Conservation (phyloP, 2,797 vertebrate genomes). For the Gorsachius magnificus region DNA sequence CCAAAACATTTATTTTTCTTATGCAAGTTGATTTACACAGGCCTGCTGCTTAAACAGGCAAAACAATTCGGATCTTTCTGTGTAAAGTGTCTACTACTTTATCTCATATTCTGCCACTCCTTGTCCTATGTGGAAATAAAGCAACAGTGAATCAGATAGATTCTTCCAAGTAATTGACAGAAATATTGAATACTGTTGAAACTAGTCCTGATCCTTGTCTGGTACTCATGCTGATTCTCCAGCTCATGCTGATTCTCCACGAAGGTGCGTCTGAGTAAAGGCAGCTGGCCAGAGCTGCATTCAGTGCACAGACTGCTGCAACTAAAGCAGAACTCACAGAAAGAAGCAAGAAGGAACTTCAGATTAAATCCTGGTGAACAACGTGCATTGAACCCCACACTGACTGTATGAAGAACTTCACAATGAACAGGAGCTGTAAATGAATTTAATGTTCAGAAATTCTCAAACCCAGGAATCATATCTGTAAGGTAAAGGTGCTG, state of each 20-base stretch:
- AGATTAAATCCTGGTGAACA: not conserved
- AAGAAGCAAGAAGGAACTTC: slow-evolving; percentile 31
- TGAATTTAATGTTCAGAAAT: not conserved
- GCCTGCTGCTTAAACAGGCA: not conserved
- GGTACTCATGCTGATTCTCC: not conserved
- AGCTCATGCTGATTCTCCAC: not conserved
- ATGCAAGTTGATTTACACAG: not conserved
- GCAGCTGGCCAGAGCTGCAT: not conserved
- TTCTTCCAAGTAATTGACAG: not conserved
- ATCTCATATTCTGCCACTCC: not conserved
- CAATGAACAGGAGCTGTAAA: not conserved
- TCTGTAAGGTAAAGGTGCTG: not conserved
- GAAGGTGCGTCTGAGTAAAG: not conserved
- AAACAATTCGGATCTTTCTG: not conserved
- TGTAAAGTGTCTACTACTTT: not conserved
- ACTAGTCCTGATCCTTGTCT: not conserved
- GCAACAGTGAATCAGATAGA: not conserved
- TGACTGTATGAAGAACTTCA: not conserved
- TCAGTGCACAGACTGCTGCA: not conserved
- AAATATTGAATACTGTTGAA: not conserved
- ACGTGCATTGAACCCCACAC: not conserved
- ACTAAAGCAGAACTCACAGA: not conserved
- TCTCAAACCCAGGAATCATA: not conserved
- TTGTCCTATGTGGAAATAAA: not conserved
- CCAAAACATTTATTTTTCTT: not conserved